Base-by-base conservation (phyloP, 2,797 vertebrate genomes). In the Oreonectes daqikongensis region DNA sequence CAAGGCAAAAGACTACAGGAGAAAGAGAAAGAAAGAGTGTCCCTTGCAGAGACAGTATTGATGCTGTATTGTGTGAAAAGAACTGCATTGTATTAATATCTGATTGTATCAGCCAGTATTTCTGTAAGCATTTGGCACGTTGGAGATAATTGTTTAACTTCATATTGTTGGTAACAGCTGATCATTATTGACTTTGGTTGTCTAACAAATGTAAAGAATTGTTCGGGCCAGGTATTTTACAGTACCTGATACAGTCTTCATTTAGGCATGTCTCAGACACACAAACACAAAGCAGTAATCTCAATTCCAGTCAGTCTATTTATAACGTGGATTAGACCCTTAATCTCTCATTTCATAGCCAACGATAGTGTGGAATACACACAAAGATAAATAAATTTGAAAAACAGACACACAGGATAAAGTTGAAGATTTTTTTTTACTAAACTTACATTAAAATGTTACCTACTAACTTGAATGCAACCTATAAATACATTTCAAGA, bases 271-370 rank as follows among this genome's bases (percentile, higher is more conserved):
- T 63, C 57, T 69, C 55, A 73, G 59, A 53, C 65, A 69, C 46
- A 55, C 64, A 66, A 50, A 65, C 60, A 75, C 46, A 77, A 79
- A 82, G 59, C 64, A 84, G 87, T 88, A 89, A 87, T 85, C 86
- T 88, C 83, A 81, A 81, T 46, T 82, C 71, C 79, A 88, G 85
- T 86, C 84, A 66, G 77, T 81, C 88, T 90, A 90, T 90, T 89
- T 92, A 85, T 85, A 84, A 59, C 82, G 82, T 85, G 83, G 87
- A 85, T 86, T 90, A 89, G 90, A 83, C 85, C 81, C 83, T 86
- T 91, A 90, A 88, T 89, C 85, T 67, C 82, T 85, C 80, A 84
- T 83, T 83, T 86, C 76, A 76, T 81, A 86, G 81, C 78, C 85
- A 85, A 74, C 76, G 76, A 83, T 38, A 73, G 55, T 50, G 20